Base-by-base conservation (phyloP, 2,888 invertebrate genomes). In the Lithophane socia region DNA sequence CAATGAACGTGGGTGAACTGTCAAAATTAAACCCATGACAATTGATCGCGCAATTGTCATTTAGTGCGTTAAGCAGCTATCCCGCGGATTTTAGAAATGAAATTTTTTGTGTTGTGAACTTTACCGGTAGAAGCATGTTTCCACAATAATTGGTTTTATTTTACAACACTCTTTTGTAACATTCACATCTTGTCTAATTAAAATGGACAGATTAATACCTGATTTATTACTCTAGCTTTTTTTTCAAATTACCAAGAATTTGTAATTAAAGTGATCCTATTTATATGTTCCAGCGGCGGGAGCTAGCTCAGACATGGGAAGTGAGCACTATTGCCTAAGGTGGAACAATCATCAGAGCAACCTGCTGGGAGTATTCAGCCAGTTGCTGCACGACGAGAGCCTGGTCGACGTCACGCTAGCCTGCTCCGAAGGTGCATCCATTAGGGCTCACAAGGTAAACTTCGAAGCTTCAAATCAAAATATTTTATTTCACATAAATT, bases 301-400 rank as follows among this genome's bases (percentile, higher is more conserved):
- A 98, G 98, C 98, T 98, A 98, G 98, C 98, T 98, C 98, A 98
- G 98, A 98, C 98, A 98, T 98, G 98, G 98, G 98, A 98, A 99
- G 99, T 98, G 99, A 99, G 98, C 99, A 99, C 97, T 99, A 99
- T 98, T 99, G 99, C 98, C 98, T 99, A 98, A 98, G 99, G 98
- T 99, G 99, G 99, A 99, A 99, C 98, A 99, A 99, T 98, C 99
- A 99, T 98, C 99, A 99, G 98, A 98, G 98, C 98, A 99, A 99
- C 98, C 98, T 99, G 98, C 98, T 99, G 97, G 99, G 98, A 97
- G 99, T 99, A 97, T 99, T 99, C 98, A 99, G 98, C 98, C 99
- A 99, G 98, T 98, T 99, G 97, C 97, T 99, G 96, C 98, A 98
- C 97, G 98, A 99, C 98, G 99, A 99, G 97, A 98, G 98, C 97